Base-by-base conservation (phyloP, 2,113 vertebrate species). In the Phyllopteryx taeniolatus region DNA sequence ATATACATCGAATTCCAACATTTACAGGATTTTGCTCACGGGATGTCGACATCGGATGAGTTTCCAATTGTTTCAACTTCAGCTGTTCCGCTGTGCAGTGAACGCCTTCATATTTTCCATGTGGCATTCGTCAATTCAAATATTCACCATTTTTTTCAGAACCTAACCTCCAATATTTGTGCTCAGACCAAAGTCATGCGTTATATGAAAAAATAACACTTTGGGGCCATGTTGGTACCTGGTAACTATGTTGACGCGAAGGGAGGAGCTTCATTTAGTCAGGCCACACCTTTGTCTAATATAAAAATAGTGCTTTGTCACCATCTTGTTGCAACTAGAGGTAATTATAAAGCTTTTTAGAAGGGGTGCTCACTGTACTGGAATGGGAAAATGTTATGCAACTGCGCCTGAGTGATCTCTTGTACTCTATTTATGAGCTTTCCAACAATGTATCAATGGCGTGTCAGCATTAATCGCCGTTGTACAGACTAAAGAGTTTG, bases 391-490 rank as follows among this genome's bases (percentile, higher is more conserved):
- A 66, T 47, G 22, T 14, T 7, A 46, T 6, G 12, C 63, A 46
- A 8, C 5, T 20, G 6, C 5, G 39, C 31, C 27, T 67, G 49
- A 78, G 56, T 63, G 6, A 53, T 68, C 17, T 68, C 44, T 66
- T 65, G 54, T 68, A 61, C 13, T n/a, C 49, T 53, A 31, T 39
- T 70, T 15, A 11, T 51, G n/a, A 74, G 57, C 6, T 9, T 11
- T 13, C 56, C 35, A 64, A 62, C 27, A 56, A 59, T 0, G 15
- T 20, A 70, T 59, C 46, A 69, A 63, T 67, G 42, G 10, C 33
- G 47, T 13, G 44, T 73, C 61, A 72, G 43, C 76, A 39, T 51
- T 27, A 62, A 22, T 44, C 39, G 69, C 43, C 47, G 57, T 71
- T 27, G 12, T 15, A 17, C 63, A 6, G 64, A 31, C 14, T 2